phyloP scores from a whole-genome alignment of 2,797 vertebrate genomes.

The Molossus alvarezi region DNA sequence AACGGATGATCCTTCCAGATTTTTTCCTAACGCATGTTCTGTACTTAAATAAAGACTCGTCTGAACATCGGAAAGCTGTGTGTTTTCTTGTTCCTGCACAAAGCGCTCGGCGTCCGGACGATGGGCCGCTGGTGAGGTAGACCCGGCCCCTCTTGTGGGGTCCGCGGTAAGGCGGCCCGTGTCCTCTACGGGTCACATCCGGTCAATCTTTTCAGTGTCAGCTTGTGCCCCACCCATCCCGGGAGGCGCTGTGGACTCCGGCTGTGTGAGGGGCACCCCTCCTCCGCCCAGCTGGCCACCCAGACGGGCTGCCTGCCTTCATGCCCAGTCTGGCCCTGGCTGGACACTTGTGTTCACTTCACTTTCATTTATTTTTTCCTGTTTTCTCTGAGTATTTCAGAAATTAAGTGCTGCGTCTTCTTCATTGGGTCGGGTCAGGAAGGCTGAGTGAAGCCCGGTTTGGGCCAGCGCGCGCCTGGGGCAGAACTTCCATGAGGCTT shows the following conservation, averaged over 20 bases:
- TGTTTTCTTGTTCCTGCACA: neutral
- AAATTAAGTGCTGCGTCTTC: neutral
- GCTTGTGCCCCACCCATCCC: neutral
- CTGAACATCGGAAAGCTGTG: neutral
- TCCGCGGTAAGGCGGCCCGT: neutral
- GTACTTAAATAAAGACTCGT: neutral
- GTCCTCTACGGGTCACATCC: accelerated
- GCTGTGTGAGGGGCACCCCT: too few relatives aligned
- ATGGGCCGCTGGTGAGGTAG: neutral
- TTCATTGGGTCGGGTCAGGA: neutral
- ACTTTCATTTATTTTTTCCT: neutral
- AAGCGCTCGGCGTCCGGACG: neutral
- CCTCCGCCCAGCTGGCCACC: too few relatives aligned
- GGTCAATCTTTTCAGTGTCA: neutral
- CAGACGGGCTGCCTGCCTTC: neutral
- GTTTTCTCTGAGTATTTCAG: neutral
- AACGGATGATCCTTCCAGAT: neutral
- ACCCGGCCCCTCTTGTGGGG: neutral
- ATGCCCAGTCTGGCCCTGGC: neutral
- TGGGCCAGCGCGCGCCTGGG: neutral
- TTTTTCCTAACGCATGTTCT: neutral
- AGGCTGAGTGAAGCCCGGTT: neutral
- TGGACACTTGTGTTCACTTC: neutral
- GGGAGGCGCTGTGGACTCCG: too few relatives aligned
- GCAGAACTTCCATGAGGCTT: neutral